Conservation (phyloP, 2,797 vertebrate species). For the Eospalax fontanierii region DNA sequence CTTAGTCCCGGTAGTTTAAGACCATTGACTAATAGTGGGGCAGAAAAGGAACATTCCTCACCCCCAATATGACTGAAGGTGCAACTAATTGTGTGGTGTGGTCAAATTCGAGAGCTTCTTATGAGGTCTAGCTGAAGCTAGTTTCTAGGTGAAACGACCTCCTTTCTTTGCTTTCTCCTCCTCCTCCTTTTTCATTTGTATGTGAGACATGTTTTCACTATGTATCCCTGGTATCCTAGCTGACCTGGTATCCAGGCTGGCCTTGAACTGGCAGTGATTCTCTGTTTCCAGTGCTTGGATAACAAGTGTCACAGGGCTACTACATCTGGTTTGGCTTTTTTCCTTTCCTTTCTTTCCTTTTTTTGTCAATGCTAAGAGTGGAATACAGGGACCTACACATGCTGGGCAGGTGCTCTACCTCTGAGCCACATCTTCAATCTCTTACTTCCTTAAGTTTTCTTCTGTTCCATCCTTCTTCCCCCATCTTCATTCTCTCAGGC, state of each 20-base stretch:
- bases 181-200: too few species aligned
- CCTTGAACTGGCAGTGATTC: background rate
- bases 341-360: too few species aligned
- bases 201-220: background rate
- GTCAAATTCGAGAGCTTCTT: background rate
- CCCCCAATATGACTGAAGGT: background rate
- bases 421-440: background rate
- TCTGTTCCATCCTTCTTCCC: background rate
- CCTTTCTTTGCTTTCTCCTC: background rate
- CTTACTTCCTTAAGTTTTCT: background rate
- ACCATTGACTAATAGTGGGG: background rate
- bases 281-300: background rate
- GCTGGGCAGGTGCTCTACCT: background rate
- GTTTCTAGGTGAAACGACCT: background rate
- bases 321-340: background rate
- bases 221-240: background rate
- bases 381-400: background rate
- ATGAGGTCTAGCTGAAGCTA: background rate
- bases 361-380: background rate
- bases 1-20: background rate
- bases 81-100: background rate
- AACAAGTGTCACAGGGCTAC: background rate
- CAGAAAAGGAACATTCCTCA: background rate
- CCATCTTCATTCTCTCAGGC: background rate
- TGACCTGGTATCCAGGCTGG: background rate